Base-by-base conservation (phyloP, 2,888 invertebrate species). In the Athalia circularis region DNA sequence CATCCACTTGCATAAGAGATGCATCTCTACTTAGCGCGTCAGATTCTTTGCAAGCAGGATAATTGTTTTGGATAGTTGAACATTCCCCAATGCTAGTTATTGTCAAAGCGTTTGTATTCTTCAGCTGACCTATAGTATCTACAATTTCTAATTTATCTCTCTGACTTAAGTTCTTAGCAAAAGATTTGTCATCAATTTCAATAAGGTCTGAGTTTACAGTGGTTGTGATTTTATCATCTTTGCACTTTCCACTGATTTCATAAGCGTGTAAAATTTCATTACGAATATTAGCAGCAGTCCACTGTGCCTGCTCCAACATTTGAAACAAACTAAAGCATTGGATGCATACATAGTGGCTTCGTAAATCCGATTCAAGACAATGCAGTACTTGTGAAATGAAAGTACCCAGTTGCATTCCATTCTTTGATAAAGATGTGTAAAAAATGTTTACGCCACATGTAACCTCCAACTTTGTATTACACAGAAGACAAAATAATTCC, bases 241-340 rank as follows among this genome's bases (percentile, higher is more conserved):
- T 76, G 6, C 48, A 9, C 52, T 74, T 82, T 7, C 79, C 79
- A 4, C 80, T 82, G 6, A 80, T 81, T 15, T 79, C 72, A 75
- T 86, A 87, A 50, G 84, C 81, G 64, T 85, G 85, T 0, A 87
- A 81, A 78, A 88, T 88, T 79, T 88, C 87, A 65, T 81, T 80
- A 61, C 81, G 82, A 50, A 86, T 84, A 72, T 83, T 87, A 6
- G 82, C 74, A 9, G 84, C 86, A 5, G 85, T 86, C 81, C 84
- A 84, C 54, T 87, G 86, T 2, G 88, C 87, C 78, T 88, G 85
- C 72, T 88, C 87, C 43, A 88, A 82, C 80, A 85, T 85, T 80
- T 83, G 82, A 65, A 88, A 88, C 8, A 87, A 81, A 79, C 85
- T 84, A 65, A 85, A 86, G 76, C 88, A 88, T 80, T 81, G 81